Conservation (phyloP, 2,888 invertebrate genomes). For the Acleris literana region DNA sequence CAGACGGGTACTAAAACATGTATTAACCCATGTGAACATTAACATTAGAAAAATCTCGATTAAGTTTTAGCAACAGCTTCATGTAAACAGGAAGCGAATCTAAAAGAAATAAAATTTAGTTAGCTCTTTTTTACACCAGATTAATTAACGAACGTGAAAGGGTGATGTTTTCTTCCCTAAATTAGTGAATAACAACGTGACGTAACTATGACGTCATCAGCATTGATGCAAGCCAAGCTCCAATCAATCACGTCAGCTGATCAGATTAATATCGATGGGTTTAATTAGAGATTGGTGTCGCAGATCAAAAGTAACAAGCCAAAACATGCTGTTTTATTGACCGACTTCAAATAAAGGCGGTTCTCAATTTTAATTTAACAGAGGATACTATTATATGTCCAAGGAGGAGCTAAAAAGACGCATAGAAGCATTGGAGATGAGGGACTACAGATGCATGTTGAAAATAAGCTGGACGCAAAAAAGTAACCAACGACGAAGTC, state of each 20-base stretch:
- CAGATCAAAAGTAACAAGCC: background rate
- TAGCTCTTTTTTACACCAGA: too few relatives aligned
- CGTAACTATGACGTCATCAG: conserved; percentile 2
- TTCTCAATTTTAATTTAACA: background rate
- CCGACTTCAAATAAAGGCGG: background rate
- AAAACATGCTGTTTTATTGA: background rate
- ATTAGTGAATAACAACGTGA: background rate
- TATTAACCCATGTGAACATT: background rate
- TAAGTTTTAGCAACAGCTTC: background rate
- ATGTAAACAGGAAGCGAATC: too few relatives aligned
- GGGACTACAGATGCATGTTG: too few relatives aligned
- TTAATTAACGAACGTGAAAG: too few relatives aligned
- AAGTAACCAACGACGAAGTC: too few relatives aligned
- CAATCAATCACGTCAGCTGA: conserved; percentile 12
- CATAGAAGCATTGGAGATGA: too few relatives aligned
- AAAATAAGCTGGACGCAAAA: too few relatives aligned
- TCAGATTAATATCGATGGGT: conserved; percentile 16
- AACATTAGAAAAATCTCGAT: background rate
- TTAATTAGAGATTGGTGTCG: conserved; percentile 3
- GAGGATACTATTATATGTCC: too few relatives aligned
- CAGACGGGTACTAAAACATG: background rate
- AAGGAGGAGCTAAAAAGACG: too few relatives aligned
- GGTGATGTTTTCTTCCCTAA: too few relatives aligned
- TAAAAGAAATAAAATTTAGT: background rate
- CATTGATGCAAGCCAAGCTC: conserved; percentile 8